Conservation (phyloP, 2,888 invertebrate genomes). For the Eupelmus urozonus region DNA sequence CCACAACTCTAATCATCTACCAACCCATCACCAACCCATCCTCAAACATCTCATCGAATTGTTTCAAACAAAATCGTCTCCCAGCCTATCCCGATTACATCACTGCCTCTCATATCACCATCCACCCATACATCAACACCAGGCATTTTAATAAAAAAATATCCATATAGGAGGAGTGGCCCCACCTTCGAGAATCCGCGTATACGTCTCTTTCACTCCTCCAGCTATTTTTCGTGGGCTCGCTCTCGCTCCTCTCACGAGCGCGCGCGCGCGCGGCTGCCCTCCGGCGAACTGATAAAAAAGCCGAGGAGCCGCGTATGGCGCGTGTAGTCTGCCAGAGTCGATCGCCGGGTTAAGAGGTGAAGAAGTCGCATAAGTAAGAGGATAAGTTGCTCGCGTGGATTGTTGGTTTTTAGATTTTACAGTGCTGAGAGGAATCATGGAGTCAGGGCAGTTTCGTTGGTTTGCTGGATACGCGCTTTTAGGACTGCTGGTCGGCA, state of each 20-base stretch:
- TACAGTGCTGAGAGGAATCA: slow-evolving; percentile 7
- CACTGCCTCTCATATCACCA: too few relatives aligned
- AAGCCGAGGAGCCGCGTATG: slow-evolving; percentile 38
- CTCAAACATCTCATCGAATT: too few relatives aligned
- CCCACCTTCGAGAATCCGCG: not conserved
- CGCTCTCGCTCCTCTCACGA: not conserved
- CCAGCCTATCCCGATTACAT: too few relatives aligned
- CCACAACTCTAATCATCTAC: too few relatives aligned
- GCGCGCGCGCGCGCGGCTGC: not conserved
- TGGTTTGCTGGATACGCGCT: slow-evolving; percentile 25
- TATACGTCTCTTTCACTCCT: not conserved
- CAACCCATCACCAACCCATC: too few relatives aligned
- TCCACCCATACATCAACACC: not conserved
- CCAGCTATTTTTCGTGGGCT: too few relatives aligned
- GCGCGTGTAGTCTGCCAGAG: slow-evolving; percentile 47
- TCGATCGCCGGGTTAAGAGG: slow-evolving; percentile 39
- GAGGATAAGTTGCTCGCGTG: not conserved
- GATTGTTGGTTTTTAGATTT: not conserved
- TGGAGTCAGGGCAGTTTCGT: slow-evolving; percentile 17
- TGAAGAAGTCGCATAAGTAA: slow-evolving; percentile 10
- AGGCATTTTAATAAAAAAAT: slow-evolving; percentile 11
- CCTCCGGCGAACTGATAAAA: slow-evolving; percentile 49
- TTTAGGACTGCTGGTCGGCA: slow-evolving; percentile 25
- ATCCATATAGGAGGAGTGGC: not conserved
- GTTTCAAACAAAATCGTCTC: too few relatives aligned